These are phyloP conservation scores for Indicator maculatus DNA, from an alignment of 2,113 vertebrate species.

Conservation along the genomic window DNA sequence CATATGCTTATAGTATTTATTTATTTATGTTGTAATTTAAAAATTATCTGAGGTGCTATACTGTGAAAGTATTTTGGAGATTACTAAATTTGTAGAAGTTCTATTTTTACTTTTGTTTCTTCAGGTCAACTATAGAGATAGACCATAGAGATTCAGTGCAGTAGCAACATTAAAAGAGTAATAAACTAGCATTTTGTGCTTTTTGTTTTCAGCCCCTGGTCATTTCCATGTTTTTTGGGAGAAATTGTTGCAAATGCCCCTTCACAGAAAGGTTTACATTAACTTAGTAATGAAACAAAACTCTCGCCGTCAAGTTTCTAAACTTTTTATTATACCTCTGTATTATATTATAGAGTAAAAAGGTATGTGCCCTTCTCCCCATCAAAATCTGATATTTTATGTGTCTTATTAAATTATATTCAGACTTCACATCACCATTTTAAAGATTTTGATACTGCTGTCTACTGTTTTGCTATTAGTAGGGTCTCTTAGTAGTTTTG, in stretches of 20 bases:
- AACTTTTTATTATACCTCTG: background rate
- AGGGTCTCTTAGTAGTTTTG: background rate
- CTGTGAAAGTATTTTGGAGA: background rate
- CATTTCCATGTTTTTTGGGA: background rate
- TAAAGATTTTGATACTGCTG: background rate
- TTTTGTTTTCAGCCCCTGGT: background rate
- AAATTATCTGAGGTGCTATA: background rate
- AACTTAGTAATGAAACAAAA: background rate
- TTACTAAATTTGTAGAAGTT: background rate
- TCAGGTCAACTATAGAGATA: background rate
- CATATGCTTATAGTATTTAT: background rate
- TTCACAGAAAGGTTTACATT: background rate
- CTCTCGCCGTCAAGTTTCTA: background rate
- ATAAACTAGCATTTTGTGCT: background rate
- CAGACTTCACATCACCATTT: background rate
- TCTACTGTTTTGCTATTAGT: background rate
- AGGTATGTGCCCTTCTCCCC: background rate
- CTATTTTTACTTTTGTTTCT: background rate
- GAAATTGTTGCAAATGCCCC: background rate
- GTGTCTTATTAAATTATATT: background rate
- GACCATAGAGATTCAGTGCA: background rate
- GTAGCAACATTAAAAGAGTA: background rate
- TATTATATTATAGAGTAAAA: background rate
- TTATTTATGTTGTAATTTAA: background rate
- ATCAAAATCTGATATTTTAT: accelerated